Conservation (phyloP, 64 coral and sea anemone genomes). For the Stylophora pistillata region DNA sequence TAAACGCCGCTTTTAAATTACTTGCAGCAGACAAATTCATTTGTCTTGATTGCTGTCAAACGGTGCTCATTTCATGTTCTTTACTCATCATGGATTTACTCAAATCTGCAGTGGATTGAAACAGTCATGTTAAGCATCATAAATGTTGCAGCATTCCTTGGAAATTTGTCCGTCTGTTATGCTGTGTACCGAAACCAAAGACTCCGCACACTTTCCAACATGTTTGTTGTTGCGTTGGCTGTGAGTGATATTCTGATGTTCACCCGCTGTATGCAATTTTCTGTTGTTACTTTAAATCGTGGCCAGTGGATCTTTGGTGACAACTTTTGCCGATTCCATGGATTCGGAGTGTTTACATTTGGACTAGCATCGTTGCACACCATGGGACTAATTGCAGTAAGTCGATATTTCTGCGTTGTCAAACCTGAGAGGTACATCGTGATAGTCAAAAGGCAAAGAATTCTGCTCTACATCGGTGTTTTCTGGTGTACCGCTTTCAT, state of each 20-base stretch:
- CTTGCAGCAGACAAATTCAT: no score
- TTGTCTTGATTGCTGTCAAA: no score
- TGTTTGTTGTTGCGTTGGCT: constrained; percentile 36
- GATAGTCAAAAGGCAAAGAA: constrained; percentile 32
- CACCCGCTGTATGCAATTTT: constrained; percentile 59
- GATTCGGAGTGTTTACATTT: constrained; percentile 60
- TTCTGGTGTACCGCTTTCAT: constrained; percentile 48
- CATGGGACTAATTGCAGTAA: constrained; percentile 53
- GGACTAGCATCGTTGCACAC: constrained; percentile 42
- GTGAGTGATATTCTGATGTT: constrained; percentile 46
- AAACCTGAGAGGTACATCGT: constrained; percentile 33
- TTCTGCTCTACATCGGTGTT: constrained; percentile 13
- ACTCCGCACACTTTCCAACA: constrained; percentile 38
- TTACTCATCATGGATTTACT: not conserved
- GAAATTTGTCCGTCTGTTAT: constrained; percentile 33
- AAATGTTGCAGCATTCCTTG: not conserved
- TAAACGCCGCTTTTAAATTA: no score
- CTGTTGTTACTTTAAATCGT: constrained; percentile 22
- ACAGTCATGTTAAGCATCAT: not conserved
- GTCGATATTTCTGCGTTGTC: constrained; percentile 68
- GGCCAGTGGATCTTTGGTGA: constrained; percentile 59
- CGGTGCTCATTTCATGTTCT: no score
- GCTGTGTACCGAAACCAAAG: constrained; percentile 24
- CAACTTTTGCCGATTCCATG: constrained; percentile 42
- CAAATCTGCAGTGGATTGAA: not conserved